Percentiles rank a stretch among this genome's conserved stretches.
Conservation (phyloP, 2,888 invertebrate genomes). For the Nudaria mundana region DNA sequence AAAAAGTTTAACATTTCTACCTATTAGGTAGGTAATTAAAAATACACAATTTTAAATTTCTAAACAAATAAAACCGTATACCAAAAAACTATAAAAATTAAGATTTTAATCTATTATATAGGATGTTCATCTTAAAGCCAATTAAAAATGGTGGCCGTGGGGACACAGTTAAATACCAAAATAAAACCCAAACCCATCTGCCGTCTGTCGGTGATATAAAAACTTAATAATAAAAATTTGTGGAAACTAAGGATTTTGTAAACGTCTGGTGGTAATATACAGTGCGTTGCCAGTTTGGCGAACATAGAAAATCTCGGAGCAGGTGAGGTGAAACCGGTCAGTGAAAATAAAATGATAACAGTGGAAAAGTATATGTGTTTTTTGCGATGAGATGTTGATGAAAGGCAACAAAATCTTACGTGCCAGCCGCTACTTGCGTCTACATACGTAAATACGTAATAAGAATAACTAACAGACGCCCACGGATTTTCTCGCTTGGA, state of each 20-base stretch:
- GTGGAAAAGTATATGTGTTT: no score
- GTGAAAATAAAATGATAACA: no score
- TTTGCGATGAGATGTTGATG: no score
- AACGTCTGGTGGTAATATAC: constrained; percentile 14
- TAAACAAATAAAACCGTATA: constrained; percentile 24
- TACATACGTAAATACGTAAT: no score
- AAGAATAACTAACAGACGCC: no score
- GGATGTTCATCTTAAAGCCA: constrained; percentile 10
- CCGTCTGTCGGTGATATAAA: constrained; percentile 20
- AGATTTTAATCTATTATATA: constrained; percentile 28
- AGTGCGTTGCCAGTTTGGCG: constrained; percentile 11
- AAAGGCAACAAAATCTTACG: no score
- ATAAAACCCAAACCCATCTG: constrained; percentile 17
- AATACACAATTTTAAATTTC: constrained; percentile 6
- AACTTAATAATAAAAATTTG: constrained; percentile 34
- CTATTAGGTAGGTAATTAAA: constrained; percentile 8
- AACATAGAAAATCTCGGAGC: no score
- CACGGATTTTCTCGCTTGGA: no score
- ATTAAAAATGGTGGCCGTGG: constrained; percentile 22
- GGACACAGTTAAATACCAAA: constrained; percentile 7
- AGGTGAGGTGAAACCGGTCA: no score
- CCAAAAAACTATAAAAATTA: constrained; percentile 29
- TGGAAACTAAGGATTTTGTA: constrained; percentile 20
- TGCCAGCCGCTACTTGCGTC: no score
- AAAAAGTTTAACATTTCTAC: no score